Evolutionary conservation across 2,888 invertebrate genomes (phyloP).

Genomic region (Drosophila prolongata): DNA sequence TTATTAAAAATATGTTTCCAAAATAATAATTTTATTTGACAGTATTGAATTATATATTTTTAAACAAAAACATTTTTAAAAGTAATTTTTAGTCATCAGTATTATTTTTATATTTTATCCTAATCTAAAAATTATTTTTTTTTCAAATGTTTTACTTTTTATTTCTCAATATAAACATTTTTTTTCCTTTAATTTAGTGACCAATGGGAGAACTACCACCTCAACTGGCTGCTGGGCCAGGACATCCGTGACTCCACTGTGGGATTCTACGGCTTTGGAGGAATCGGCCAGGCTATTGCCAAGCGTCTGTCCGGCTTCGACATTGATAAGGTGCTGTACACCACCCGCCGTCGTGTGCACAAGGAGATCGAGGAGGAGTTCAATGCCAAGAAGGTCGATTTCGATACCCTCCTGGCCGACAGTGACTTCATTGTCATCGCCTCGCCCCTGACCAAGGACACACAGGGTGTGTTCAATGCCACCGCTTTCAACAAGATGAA

Average conservation of each 20-base stretch:
- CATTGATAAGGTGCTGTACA: constrained; percentile 89
- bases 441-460: constrained; percentile 88
- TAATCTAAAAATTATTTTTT: too few species aligned
- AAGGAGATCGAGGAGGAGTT: constrained; percentile 83
- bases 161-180: not conserved
- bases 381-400: constrained; percentile 87
- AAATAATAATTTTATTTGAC: too few species aligned
- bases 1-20: too few species aligned
- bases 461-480: constrained; percentile 88
- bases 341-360: constrained; percentile 88
- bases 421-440: constrained; percentile 91
- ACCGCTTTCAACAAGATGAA: constrained; percentile 91
- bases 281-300: constrained; percentile 91
- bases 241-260: constrained; percentile 92
- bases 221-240: constrained; percentile 91
- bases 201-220: constrained; percentile 88
- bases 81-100: too few species aligned
- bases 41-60: too few species aligned
- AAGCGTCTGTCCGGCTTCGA: constrained; percentile 90
- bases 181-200: constrained; percentile 83
- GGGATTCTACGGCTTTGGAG: constrained; percentile 93
- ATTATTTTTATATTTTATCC: too few species aligned
- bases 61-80: too few species aligned
- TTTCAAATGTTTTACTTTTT: too few species aligned
- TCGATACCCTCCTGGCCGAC: constrained; percentile 87